Evolutionary conservation across 2,888 invertebrate species (phyloP), one percentile per base, ranked within the genome.

Genomic region (Lasius platythorax): DNA sequence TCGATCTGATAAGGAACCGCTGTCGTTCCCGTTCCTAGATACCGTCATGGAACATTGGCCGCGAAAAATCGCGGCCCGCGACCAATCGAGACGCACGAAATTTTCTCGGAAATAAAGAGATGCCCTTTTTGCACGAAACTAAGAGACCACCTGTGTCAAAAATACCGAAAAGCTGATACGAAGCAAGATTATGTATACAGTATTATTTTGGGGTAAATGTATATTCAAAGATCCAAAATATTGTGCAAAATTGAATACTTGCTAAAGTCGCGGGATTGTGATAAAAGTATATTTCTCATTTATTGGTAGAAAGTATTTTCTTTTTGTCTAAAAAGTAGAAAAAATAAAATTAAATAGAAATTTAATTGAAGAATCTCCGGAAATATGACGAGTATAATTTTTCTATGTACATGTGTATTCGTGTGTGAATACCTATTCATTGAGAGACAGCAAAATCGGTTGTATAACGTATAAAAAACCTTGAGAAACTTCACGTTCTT

Each of bases 1-100:
- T 94, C 91, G 94, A 94, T 94, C 92, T 91, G 92, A 92, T 92
- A 92, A 93, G 91, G 89, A 91, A 85, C 85, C 68, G 37, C 66
- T 23, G 78, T 58, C 30, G 23, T 37, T 84, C 87, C 37, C 56
- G 72, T 33, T 61, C 30, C 75, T 64, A 83, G 81, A 85, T 85
- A 82, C 56, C 58, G 63, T 28, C 63, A 46, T n/a, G 76, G 76
- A 72, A 79, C 63, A 8, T n/a, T 37, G 37, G n/a, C 70, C 43
- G 53, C 5, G 43, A 46, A 67, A 28, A 72, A 73, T 18, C 5
- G 30, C 15, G 23, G 9, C n/a, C 6, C 12, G 8, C 33, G 12
- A 4, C 43, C 28, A 46, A 72, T 72, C 23, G 33, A 56, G 58
- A 15, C 12, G 56, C 30, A 40, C 15, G 11, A 37, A 37, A 37